Evolutionary conservation across 2,113 vertebrate genomes (phyloP), one percentile per base, ranked within the genome.

Genomic region (Hemichromis elongatus): DNA sequence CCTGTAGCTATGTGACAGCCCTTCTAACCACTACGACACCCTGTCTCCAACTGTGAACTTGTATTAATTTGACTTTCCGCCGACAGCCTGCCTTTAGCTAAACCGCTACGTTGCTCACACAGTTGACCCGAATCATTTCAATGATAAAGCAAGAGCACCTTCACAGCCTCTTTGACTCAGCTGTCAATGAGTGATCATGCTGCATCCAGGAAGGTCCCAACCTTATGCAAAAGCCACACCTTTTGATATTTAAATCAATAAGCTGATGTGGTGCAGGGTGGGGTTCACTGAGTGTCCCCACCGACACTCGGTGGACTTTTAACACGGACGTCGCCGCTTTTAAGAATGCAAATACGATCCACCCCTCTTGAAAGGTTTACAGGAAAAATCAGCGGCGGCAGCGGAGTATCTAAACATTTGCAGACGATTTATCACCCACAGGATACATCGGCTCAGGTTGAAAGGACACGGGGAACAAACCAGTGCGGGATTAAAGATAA

Each of bases 211-310:
- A 92, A 78, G 79, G 70, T 89, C 90, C 85, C 79, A 61, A 81
- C 87, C 90, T 73, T 81, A 89, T 88, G 90, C 90, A 88, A 91
- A 93, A 86, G 70, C 40, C 42, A 88, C 92, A 90, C 88, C 89
- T 95, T 95, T 95, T 96, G 92, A 95, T 92, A 95, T 96, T 95
- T 89, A 93, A 95, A 96, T 95, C 91, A 90, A 93, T 90, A 83
- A 80, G 77, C 88, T 26, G 0, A 21, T 1, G 61, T 40, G 61
- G n/a, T 63, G 1, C 0, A 16, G 82, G 42, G 88, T 55, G 84
- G 88, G 79, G 82, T 93, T 92, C 84, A 21, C 33, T 4, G 4
- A 63, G 11, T 63, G 78, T 93, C 90, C 84, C 79, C 79, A 24
- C 82, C 79, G 19, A 83, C 88, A 92, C 86, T 90, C 73, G 16